phyloP scores from a whole-genome alignment of 2,113 vertebrate genomes.

The Pungitius pungitius region DNA sequence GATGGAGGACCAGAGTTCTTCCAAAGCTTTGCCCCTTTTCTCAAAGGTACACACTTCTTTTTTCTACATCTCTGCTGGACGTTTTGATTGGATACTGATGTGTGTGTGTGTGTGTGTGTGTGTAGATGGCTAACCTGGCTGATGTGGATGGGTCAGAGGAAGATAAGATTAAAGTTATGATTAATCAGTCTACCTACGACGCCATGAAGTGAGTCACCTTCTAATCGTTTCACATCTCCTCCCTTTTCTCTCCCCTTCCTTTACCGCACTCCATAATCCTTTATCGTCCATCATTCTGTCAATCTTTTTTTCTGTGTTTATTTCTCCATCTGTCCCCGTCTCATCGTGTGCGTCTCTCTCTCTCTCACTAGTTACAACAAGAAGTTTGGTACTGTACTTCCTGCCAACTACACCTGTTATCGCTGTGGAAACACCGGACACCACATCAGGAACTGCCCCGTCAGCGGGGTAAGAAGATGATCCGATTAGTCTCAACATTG shows the following conservation, averaged over 20 bases:
- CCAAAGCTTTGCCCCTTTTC: slow-evolving; percentile 92
- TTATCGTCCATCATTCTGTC: background rate
- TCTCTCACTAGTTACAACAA: slow-evolving; percentile 86
- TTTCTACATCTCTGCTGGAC: background rate
- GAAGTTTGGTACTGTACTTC: slow-evolving; percentile 85
- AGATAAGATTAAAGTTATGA: slow-evolving; percentile 98
- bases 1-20: slow-evolving; percentile 92
- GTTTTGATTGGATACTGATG: background rate
- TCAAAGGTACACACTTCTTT: slow-evolving; percentile 86
- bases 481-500: background rate
- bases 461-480: slow-evolving; percentile 84
- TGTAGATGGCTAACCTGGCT: slow-evolving; percentile 97
- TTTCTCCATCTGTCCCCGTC: background rate
- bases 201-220: slow-evolving; percentile 88
- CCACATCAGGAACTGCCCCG: slow-evolving; percentile 96
- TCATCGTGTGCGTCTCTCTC: background rate
- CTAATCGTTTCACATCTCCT: background rate
- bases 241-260: background rate
- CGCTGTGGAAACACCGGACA: slow-evolving; percentile 94
- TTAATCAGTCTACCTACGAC: slow-evolving; percentile 94
- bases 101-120: slow-evolving; percentile 64
- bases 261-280: background rate
- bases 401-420: slow-evolving; percentile 92
- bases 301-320: background rate
- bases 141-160: slow-evolving; percentile 95